phyloP scores from a whole-genome alignment of 2,888 invertebrate genomes.

The Phyto melanocephala region DNA sequence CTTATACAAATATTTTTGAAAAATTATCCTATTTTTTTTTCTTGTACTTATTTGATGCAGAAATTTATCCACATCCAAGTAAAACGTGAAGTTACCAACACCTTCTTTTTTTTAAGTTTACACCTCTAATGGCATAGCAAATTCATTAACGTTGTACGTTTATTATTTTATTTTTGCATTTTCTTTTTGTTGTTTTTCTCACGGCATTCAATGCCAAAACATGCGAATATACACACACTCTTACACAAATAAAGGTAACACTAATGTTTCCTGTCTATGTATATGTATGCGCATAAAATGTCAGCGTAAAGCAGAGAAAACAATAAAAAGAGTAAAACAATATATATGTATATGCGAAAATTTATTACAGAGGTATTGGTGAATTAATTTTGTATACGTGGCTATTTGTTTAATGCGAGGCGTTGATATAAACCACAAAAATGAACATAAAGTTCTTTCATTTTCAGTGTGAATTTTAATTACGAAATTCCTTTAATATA shows the following conservation, averaged over 20 bases:
- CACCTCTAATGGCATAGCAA: constrained; percentile 44
- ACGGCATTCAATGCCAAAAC: neutral
- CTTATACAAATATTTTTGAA: no score
- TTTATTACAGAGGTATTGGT: constrained; percentile 24
- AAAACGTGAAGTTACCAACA: neutral
- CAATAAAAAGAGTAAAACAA: neutral
- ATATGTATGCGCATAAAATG: neutral
- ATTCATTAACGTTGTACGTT: constrained; percentile 39
- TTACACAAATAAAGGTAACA: neutral
- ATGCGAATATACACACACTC: neutral
- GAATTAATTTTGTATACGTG: constrained; percentile 27
- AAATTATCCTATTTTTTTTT: no score
- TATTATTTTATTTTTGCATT: neutral
- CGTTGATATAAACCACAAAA: constrained; percentile 13
- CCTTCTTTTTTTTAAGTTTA: constrained; percentile 1
- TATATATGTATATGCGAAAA: constrained; percentile 1
- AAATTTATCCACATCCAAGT: no score
- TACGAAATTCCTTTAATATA: constrained; percentile 25
- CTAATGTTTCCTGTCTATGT: neutral
- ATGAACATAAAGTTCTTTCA: constrained; percentile 22
- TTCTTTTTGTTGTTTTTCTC: neutral
- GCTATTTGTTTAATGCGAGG: constrained; percentile 27
- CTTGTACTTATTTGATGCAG: no score
- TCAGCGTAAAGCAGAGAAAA: neutral
- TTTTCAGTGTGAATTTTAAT: constrained; percentile 38